Percentiles rank a stretch among this genome's conserved stretches.
Conservation (phyloP, 2,888 invertebrate genomes). For the Aplocera efformata region DNA sequence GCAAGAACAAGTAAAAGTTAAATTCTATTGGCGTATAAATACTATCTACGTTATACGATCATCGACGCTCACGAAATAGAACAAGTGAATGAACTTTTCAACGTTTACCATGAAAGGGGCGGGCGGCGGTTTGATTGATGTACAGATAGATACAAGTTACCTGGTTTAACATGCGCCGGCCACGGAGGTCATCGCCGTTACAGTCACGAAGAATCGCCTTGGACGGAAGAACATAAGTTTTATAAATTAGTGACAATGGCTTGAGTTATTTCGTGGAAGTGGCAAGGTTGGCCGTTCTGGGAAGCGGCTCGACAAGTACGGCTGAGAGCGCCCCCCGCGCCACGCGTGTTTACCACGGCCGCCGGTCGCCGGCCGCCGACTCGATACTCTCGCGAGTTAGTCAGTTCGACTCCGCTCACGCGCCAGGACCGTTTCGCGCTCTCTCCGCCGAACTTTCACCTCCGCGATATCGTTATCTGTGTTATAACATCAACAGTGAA, state of each 20-base stretch:
- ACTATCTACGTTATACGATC: constrained; percentile 5
- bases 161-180: constrained; percentile 41
- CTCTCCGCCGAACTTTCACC: constrained; percentile 71
- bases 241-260: constrained; percentile 78
- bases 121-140: constrained; percentile 51
- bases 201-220: constrained; percentile 46
- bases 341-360: constrained; percentile 42
- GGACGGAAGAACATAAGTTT: constrained; percentile 67
- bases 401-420: constrained; percentile 61
- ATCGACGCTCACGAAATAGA: constrained; percentile 46
- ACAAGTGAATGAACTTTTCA: constrained; percentile 63
- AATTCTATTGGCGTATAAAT: not conserved
- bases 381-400: constrained; percentile 7
- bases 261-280: constrained; percentile 73
- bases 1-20: not conserved
- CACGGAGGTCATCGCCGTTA: constrained; percentile 48
- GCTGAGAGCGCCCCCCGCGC: constrained; percentile 28
- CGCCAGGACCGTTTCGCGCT: constrained; percentile 51
- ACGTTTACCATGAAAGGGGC: constrained; percentile 47
- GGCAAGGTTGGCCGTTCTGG: constrained; percentile 73
- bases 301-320: constrained; percentile 58
- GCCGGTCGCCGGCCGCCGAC: constrained; percentile 31
- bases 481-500: constrained; percentile 74
- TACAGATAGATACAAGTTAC: constrained; percentile 47
- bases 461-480: constrained; percentile 72